phyloP scores from a whole-genome alignment of 2,797 vertebrate species.

The Diglossa cyanea region DNA sequence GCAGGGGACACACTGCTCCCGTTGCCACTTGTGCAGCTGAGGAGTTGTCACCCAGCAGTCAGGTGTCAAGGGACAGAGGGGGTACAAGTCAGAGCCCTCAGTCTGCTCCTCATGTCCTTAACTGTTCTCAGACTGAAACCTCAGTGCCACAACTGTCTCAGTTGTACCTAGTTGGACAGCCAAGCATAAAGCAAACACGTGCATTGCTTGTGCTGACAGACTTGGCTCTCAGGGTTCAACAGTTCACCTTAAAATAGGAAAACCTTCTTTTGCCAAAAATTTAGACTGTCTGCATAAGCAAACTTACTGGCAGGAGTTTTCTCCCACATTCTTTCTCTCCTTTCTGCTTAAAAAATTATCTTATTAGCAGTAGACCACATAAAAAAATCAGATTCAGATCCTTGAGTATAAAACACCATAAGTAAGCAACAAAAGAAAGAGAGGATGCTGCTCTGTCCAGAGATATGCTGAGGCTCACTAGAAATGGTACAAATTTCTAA shows the following conservation, averaged over 20 bases:
- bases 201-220: neutral
- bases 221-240: neutral
- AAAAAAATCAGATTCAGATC: neutral
- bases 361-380: neutral
- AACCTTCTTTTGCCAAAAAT: neutral
- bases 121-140: neutral
- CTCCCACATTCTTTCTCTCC: neutral
- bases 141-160: neutral
- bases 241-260: neutral
- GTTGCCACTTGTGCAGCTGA: neutral
- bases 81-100: neutral
- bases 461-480: neutral
- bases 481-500: neutral
- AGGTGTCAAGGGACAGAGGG: neutral
- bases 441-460: accelerated
- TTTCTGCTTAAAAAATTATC: neutral
- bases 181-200: neutral
- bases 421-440: neutral
- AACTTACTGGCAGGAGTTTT: neutral
- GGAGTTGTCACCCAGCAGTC: accelerated
- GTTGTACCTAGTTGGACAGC: neutral
- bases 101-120: neutral
- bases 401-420: neutral
- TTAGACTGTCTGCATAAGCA: neutral
- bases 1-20: accelerated